Base-by-base conservation (phyloP, 2,888 invertebrate genomes). In the Minunthozetes semirufus region DNA sequence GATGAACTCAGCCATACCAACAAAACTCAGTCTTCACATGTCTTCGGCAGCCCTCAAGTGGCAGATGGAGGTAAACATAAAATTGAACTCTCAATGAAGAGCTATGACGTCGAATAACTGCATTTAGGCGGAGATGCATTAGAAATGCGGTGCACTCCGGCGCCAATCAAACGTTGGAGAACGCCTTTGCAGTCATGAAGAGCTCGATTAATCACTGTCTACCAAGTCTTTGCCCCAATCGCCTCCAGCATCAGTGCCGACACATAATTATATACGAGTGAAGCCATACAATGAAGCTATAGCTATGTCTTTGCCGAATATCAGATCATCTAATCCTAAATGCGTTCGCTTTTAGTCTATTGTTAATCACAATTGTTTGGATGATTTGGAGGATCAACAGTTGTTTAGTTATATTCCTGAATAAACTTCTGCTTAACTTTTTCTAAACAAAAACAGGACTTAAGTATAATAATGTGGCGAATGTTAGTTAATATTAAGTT, bases 11-110 rank as follows among this genome's bases (percentile, higher is more conserved):
- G 27, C 15, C 22, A 27, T 25, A 61, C 5, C 9, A 27, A 3
- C 68, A 22, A 13, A 22, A 25, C 25, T 56, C 6, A 22, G 25
- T 22, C 13, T 13, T n/a, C 17, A 63, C 42, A 22, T 29, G 68
- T 46, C 68, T 68, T 68, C 68, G 42, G 42, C 68, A 68, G 68
- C 68, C 68, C 68, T 68, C 68, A 68, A 68, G 68, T 68, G 68
- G 68, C 68, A 68, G 68, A 68, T 42, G 42, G 33, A 22, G 68
- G 68, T 42, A 68, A 68, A 17, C 68, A 68, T 6, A 68, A 68
- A 68, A 68, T 68, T 68, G 68, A 68, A 46, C 68, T 6, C 25
- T 22, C 17, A 25, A 17, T n/a, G 17, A 50, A 22, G 5, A 59
- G 22, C 9, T n/a, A n/a, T 59, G 68, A 68, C 68, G 68, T 68